Evolutionary conservation across 2,888 invertebrate genomes (phyloP).

Genomic region (Stomorhina lunata): DNA sequence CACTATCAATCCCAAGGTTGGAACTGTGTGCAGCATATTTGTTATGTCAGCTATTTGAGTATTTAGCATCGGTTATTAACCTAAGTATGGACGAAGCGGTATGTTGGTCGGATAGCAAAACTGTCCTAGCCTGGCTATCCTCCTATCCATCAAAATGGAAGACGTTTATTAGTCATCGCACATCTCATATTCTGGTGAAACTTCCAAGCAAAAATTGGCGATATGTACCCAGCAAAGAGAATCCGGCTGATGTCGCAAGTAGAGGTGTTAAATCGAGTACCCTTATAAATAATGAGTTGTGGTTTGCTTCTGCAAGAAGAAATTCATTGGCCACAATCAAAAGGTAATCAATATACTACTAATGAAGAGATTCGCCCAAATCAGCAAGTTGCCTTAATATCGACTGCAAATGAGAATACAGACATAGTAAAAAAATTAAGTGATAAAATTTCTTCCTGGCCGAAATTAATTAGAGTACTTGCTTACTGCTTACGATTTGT

Average conservation of each 20-base stretch:
- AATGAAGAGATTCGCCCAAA: neutral
- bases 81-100: neutral
- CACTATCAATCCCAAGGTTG: slow-evolving; percentile 9
- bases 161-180: slow-evolving; percentile 18
- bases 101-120: slow-evolving; percentile 39
- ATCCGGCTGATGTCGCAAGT: slow-evolving; percentile 13
- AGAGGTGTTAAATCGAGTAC: neutral
- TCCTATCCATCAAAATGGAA: slow-evolving; percentile 38
- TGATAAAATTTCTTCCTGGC: neutral
- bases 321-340: neutral
- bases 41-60: neutral
- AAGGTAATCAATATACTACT: neutral
- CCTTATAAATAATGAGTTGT: neutral
- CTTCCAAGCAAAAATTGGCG: slow-evolving; percentile 4
- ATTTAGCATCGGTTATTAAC: neutral
- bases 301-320: slow-evolving; percentile 8
- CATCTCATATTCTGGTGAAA: neutral
- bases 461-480: neutral
- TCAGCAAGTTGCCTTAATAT: neutral
- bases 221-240: slow-evolving; percentile 22
- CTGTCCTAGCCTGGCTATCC: neutral
- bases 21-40: slow-evolving; percentile 29
- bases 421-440: neutral
- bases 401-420: neutral
- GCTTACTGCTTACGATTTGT: neutral